Percentiles rank a stretch among this genome's conserved stretches.
These are phyloP conservation scores for Cettia cetti DNA, from an alignment of 2,113 vertebrate species.

Conservation along the genomic window DNA sequence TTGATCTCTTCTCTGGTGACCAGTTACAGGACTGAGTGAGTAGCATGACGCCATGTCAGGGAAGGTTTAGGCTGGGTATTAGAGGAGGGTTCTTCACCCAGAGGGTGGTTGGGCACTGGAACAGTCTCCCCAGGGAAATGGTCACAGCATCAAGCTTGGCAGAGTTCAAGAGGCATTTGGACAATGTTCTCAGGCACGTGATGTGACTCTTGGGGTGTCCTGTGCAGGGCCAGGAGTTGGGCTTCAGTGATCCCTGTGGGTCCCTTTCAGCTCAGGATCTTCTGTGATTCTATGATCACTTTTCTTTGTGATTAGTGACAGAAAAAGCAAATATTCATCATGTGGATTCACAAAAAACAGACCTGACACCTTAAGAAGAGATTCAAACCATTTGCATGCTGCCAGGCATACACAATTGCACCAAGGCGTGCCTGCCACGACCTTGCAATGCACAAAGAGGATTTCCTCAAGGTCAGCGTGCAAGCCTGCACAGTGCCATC, in stretches of 20 bases:
- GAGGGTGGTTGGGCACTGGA: background rate
- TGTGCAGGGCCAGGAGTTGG: background rate
- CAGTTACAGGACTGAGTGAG: accelerated
- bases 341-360: background rate
- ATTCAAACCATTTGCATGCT: background rate
- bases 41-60: background rate
- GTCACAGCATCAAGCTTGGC: background rate
- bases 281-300: background rate
- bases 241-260: background rate
- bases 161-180: background rate
- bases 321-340: background rate
- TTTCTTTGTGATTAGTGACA: background rate
- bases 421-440: background rate
- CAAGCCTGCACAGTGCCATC: background rate
- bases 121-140: background rate
- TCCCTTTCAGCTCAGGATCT: background rate
- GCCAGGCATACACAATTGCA: background rate
- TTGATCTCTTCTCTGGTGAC: background rate
- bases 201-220: background rate
- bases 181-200: accelerated
- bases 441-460: background rate
- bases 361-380: background rate
- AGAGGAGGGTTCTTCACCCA: background rate
- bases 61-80: background rate
- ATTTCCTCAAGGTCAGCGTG: background rate